Percentiles rank a stretch among this genome's conserved stretches.
Conservation (phyloP, 2,888 invertebrate genomes). For the Andrena minutula region DNA sequence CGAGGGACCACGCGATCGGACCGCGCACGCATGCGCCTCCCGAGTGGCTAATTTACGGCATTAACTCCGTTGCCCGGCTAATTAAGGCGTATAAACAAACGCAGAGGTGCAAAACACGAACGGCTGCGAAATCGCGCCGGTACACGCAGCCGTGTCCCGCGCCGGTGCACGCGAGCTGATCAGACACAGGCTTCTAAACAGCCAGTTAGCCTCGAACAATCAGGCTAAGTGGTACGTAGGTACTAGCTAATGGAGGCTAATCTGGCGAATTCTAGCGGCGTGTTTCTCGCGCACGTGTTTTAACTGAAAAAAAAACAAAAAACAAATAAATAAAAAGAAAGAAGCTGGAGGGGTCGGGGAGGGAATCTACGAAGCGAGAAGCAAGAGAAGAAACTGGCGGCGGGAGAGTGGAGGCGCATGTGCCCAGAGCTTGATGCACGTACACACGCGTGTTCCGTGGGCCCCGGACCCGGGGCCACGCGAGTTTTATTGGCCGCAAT, state of each 20-base stretch:
- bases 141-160: conserved; percentile 34
- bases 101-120: conserved; percentile 44
- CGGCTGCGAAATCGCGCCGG: conserved; percentile 26
- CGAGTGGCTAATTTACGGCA: conserved; percentile 22
- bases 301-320: neutral
- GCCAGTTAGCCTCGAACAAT: conserved; percentile 74
- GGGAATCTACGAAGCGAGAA: neutral
- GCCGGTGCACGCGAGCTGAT: conserved; percentile 62
- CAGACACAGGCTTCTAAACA: conserved; percentile 60
- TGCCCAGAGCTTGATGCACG: conserved; percentile 12
- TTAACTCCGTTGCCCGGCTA: conserved; percentile 21
- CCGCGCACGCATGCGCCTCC: conserved; percentile 19
- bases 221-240: conserved; percentile 77
- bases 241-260: conserved; percentile 80
- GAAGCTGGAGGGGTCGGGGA: too few species aligned
- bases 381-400: neutral
- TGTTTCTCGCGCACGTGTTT: conserved; percentile 67
- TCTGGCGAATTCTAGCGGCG: conserved; percentile 73
- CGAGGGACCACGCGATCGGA: conserved; percentile 1
- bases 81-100: conserved; percentile 56
- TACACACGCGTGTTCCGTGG: conserved; percentile 27
- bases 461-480: conserved; percentile 47
- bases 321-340: too few species aligned
- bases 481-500: conserved; percentile 75
- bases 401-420: neutral